Evolutionary conservation across 2,113 vertebrate genomes (phyloP).

Genomic region (rabbit (Oryctolagus cuniculus)): mOryCun1.1 NC_091436.1:45447501-45448000

Average conservation of each 20-base stretch:
- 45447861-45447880: constrained; percentile 69
- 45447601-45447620: not conserved
- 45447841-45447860: constrained; percentile 51
- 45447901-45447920: constrained; percentile 84
- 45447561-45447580: not conserved
- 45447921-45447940: constrained; percentile 80
- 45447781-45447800: constrained; percentile 69
- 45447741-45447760: constrained; percentile 10
- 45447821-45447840: constrained; percentile 57
- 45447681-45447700: not conserved
- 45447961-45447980: constrained; percentile 79
- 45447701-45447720: not conserved
- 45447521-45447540: not conserved
- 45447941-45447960: constrained; percentile 72
- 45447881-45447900: constrained; percentile 83
- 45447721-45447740: not conserved
- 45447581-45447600: not conserved
- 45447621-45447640: not conserved
- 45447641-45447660: not conserved
- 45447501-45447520: not conserved
- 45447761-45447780: constrained; percentile 62
- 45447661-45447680: not conserved
- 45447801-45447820: constrained; percentile 65
- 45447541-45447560: not conserved
- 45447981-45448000: constrained; percentile 80